These are phyloP conservation scores for Rhinichthys osculus DNA, from an alignment of 2,797 vertebrate genomes.

Conservation along the genomic window DNA sequence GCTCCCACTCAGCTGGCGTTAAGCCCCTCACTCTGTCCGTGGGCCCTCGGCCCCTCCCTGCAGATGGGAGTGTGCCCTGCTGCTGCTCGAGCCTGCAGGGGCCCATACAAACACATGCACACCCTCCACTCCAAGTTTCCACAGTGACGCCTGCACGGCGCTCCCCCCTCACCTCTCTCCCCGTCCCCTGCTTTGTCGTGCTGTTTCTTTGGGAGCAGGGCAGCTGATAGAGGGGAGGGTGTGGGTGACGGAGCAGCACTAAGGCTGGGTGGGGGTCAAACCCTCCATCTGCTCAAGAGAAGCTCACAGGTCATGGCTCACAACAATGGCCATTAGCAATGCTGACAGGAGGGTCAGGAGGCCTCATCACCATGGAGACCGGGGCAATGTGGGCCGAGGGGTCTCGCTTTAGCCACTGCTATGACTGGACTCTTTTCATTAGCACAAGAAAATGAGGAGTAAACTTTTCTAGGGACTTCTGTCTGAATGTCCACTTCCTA, in stretches of 20 bases:
- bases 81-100: constrained; percentile 52
- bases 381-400: constrained; percentile 40
- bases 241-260: constrained; percentile 57
- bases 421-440: constrained; percentile 43
- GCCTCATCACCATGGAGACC: constrained; percentile 54
- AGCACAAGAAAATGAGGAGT: constrained; percentile 37
- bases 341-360: constrained; percentile 63
- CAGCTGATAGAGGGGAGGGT: constrained; percentile 61
- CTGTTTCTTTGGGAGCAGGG: constrained; percentile 63
- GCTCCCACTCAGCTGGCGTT: constrained; percentile 51
- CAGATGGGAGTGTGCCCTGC: constrained; percentile 62
- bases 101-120: constrained; percentile 46
- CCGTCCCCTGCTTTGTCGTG: constrained; percentile 60
- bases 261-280: constrained; percentile 63
- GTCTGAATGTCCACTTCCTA: not conserved
- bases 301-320: constrained; percentile 64
- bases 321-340: constrained; percentile 68
- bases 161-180: constrained; percentile 12
- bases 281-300: constrained; percentile 66
- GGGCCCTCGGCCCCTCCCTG: constrained; percentile 50
- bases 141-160: constrained; percentile 57
- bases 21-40: constrained; percentile 34
- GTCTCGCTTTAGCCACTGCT: constrained; percentile 35
- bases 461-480: constrained; percentile 23
- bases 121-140: constrained; percentile 56